Evolutionary conservation across 2,113 vertebrate genomes (phyloP), one percentile per base, ranked within the genome.

Genomic region (zebrafish (Danio rerio)): DNA sequence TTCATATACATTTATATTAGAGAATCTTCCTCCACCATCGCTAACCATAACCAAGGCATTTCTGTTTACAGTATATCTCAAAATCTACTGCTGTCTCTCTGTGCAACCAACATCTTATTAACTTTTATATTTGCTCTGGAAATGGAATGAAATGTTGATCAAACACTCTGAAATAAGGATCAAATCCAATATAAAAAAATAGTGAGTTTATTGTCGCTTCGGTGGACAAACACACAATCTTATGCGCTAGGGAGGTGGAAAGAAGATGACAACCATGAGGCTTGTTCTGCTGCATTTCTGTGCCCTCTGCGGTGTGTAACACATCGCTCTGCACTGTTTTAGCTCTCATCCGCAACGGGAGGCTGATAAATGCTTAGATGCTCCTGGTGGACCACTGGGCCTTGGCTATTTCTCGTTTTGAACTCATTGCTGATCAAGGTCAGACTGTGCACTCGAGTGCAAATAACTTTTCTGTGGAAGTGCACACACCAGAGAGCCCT

Each of bases 401-500:
- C 45, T 78, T 63, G 42, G 21, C 8, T 42, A 6, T 63, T 78
- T 65, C 59, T 61, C 11, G 0, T 76, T 49, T 76, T 59, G 56
- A 75, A 59, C 40, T 59, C 47, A 15, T 52, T 7, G n/a, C 16
- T 75, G 42, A 53, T 62, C 75, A 40, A 78, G 47, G 75, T 78
- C 59, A 63, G 47, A 52, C 18, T 18, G 20, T 31, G 43, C 13
- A 21, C 18, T 63, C 75, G 21, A 78, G 59, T 78, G 75, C 75
- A 78, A 78, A 78, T 78, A 78, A 40, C 20, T n/a, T 78, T 63
- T 78, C 75, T 52, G 2, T 18, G 15, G 15, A 65, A 78, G 20
- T 10, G 31, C 45, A 21, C 47, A 1, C 15, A 65, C 5, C 31
- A 55, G 71, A 55, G 20, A 74, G 71, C 31, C 53, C 16, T 58